Evolutionary conservation across 2,113 vertebrate species (phyloP), one percentile per base, ranked within the genome.

Genomic region (Hassar affinis): DNA sequence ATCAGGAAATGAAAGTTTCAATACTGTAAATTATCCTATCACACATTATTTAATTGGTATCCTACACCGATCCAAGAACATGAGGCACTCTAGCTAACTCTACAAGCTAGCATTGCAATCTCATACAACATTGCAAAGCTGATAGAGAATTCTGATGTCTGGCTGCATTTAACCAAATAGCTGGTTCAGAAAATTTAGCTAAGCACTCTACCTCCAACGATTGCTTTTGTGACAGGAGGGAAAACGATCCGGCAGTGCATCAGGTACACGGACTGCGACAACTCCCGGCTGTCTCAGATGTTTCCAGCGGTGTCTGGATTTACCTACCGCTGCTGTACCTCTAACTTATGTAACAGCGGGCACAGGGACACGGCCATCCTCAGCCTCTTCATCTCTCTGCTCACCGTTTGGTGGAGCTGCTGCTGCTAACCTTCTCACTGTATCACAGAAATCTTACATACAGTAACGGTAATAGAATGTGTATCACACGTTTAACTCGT

Each of bases 241-340:
- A 93, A 93, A 81, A 94, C 93, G 3, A 89, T 94, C 86, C 92
- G 93, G 30, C 92, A 92, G 88, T 94, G 93, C 38, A 91, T 94
- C 87, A 69, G 93, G 0, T 94, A 94, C 91, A 95, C 93, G 0
- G 93, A 95, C 86, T 95, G 94, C 1, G 89, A 93, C 15, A 91
- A 91, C 85, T 92, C 92, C 1, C 93, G 93, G 0, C 92, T 94
- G 74, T 45, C 66, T 27, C 92, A 91, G 86, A 90, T 94, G 93
- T 94, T 93, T 61, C 93, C 93, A 0, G 45, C 90, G 0, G 81
- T 93, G 54, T 87, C 91, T 7, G 82, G 85, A 81, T 94, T 93
- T 85, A 92, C 83, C 0, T 95, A 92, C 85, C 89, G 92, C 10
- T 95, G 94, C 89, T 95, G 94, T 89, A 94, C 84, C 91, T 93